Percentiles rank a stretch among this genome's conserved stretches.
These are phyloP conservation scores for Stichodactyla mertensii DNA, from an alignment of 64 coral and sea anemone genomes.

Conservation along the genomic window DNA sequence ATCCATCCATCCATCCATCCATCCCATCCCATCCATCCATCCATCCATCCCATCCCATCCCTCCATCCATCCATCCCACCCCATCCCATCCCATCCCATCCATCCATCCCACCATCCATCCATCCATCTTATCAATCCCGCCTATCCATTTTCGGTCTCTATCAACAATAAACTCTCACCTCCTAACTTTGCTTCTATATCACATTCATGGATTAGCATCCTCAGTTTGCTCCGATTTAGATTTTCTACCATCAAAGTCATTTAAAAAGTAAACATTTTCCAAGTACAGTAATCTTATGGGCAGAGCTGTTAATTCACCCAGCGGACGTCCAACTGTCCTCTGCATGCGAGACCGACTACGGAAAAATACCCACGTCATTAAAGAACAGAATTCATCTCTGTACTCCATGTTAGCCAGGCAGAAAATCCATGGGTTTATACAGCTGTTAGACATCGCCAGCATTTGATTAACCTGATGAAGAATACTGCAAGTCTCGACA, in stretches of 20 bases:
- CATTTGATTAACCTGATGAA: background rate
- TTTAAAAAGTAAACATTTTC: background rate
- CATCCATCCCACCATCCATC: too few species aligned
- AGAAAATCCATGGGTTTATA: slow-evolving; percentile 30
- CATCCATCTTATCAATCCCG: too few species aligned
- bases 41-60: too few species aligned
- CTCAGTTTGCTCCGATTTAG: background rate
- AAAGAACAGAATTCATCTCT: slow-evolving; percentile 1
- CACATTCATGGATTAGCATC: too few species aligned
- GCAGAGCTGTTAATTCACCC: background rate
- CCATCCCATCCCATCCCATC: too few species aligned
- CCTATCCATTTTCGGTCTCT: too few species aligned
- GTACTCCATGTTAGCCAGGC: slow-evolving; percentile 21
- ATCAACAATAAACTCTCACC: too few species aligned
- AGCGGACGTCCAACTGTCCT: background rate
- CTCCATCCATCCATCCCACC: too few species aligned
- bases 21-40: too few species aligned
- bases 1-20: too few species aligned
- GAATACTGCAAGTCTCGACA: background rate
- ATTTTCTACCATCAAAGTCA: background rate
- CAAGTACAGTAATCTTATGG: background rate
- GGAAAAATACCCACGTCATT: background rate
- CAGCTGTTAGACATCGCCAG: slow-evolving; percentile 30
- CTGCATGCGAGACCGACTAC: background rate
- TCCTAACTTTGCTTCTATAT: too few species aligned